Base-by-base conservation (phyloP, 1,140 invertebrate genomes). In the Drosophila asahinai region DNA sequence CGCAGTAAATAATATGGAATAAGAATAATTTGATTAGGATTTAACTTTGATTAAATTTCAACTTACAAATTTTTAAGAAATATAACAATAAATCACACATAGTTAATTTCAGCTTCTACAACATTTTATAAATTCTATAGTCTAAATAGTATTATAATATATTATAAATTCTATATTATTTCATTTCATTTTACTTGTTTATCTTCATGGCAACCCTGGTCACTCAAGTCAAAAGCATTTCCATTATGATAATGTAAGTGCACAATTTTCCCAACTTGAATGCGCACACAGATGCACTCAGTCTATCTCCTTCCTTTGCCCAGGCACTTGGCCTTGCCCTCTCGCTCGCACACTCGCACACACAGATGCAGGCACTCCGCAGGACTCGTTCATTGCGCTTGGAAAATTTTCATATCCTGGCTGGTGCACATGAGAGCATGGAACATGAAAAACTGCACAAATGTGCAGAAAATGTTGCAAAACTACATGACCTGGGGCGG, bases 161-260 rank as follows among this genome's bases (percentile, higher is more conserved):
- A 25, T 25, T 25, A 25, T 36, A 47, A 38, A 45, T 66, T n/a
- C 3, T 17, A 19, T 15, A 19, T 40, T 40, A 9, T 22, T 33
- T 36, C 27, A 27, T 45, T 52, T 19, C 3, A 62, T 11, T 43
- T 25, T 8, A 43, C 38, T 9, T 30, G 3, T 8, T 38, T 38
- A 4, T 5, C 14, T 8, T 9, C n/a, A 0, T 51, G 84, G 48
- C 83, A 89, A 84, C 86, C 67, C 84, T 90, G 73, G 30, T 58
- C 73, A 59, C 72, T 90, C 86, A 86, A 90, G 86, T 89, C 86
- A 90, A 86, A 90, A 86, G 59, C 84, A 81, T 89, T 89, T 90
- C 79, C 86, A 89, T 90, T 89, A 89, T 90, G 86, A 89, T 89
- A 89, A 89, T 89, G 86, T 89, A 89, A 89, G 81, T 90, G 86